Conservation (phyloP, 1,140 invertebrate species). For the Penaeus vannamei region DNA sequence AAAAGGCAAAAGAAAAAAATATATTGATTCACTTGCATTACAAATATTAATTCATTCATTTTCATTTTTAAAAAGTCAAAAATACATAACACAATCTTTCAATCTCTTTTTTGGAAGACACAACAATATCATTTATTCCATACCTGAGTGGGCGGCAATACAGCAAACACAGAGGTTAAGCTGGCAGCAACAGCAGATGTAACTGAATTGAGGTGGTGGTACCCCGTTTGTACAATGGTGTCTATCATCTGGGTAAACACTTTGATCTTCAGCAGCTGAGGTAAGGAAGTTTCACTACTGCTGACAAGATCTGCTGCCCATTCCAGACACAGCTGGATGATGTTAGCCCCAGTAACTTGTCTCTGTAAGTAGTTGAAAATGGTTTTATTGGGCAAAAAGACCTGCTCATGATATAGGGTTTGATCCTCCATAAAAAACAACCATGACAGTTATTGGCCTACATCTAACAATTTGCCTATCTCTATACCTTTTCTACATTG, state of each 20-base stretch:
- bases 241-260: constrained; percentile 50
- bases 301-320: constrained; percentile 58
- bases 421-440: too few relatives aligned
- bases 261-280: constrained; percentile 54
- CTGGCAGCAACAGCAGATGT: constrained; percentile 48
- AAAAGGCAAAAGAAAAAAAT: too few relatives aligned
- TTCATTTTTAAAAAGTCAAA: too few relatives aligned
- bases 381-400: background rate
- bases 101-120: too few relatives aligned
- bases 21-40: too few relatives aligned
- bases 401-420: too few relatives aligned
- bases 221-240: constrained; percentile 51
- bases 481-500: too few relatives aligned
- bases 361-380: constrained; percentile 43
- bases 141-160: constrained; percentile 50
- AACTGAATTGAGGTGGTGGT: constrained; percentile 55
- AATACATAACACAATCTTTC: too few relatives aligned
- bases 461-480: too few relatives aligned
- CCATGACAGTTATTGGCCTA: too few relatives aligned
- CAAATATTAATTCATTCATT: too few relatives aligned
- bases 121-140: background rate
- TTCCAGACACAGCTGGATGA: constrained; percentile 57
- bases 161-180: constrained; percentile 51
- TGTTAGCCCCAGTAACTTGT: constrained; percentile 53
- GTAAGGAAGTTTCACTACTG: constrained; percentile 56